Evolutionary conservation across 2,113 vertebrate species (phyloP).

Genomic region (Dermatemys mawii): DNA sequence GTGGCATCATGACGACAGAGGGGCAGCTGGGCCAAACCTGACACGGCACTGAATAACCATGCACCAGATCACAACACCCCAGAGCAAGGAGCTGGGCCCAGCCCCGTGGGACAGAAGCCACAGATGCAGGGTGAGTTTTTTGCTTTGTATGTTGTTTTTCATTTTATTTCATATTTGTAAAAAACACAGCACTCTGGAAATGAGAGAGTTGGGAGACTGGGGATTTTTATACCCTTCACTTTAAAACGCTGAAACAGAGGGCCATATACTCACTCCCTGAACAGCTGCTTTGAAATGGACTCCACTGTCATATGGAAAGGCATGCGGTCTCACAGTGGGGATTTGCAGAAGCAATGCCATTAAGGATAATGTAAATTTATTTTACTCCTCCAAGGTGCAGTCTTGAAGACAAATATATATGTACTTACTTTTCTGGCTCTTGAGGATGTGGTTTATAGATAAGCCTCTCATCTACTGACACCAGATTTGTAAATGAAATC

Average conservation of each 20-base stretch:
- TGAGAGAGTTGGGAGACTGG: neutral
- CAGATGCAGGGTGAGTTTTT: neutral
- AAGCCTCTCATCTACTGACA: conserved; percentile 95
- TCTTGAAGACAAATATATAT: neutral
- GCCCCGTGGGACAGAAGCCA: neutral
- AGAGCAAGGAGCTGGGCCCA: neutral
- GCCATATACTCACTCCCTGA: neutral
- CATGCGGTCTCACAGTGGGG: neutral
- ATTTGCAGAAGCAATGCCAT: neutral
- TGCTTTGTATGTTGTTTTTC: neutral
- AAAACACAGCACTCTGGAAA: neutral
- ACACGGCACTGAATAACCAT: neutral
- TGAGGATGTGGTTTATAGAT: conserved; percentile 95
- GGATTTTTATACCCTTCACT: neutral
- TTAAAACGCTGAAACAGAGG: neutral
- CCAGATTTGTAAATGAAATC: conserved; percentile 97
- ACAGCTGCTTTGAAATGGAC: neutral
- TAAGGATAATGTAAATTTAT: neutral
- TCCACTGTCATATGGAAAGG: neutral
- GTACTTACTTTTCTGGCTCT: conserved; percentile 89
- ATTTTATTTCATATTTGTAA: neutral
- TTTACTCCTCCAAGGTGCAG: neutral
- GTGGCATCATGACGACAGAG: neutral
- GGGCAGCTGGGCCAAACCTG: neutral
- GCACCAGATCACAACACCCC: neutral